Percentiles rank a stretch among this genome's conserved stretches.
These are phyloP conservation scores for Brachypalpus laphriformis DNA, from an alignment of 2,888 invertebrate genomes.

Conservation along the genomic window DNA sequence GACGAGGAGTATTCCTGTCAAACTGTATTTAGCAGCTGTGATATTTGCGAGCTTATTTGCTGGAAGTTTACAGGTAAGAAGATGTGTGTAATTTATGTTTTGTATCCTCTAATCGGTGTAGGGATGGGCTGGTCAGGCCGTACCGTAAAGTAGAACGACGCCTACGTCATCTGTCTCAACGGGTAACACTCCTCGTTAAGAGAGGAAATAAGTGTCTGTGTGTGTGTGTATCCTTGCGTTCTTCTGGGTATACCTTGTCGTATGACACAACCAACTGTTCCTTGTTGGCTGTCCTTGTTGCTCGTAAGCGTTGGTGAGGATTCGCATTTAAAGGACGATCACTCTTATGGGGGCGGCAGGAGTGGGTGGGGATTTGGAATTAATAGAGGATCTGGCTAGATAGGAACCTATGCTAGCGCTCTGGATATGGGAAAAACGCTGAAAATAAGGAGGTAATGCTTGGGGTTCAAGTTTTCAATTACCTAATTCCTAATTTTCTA, in stretches of 20 bases:
- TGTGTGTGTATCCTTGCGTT: constrained; percentile 18
- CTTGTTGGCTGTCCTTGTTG: constrained; percentile 7
- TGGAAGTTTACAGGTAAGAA: constrained; percentile 76
- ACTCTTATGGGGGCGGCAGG: background rate
- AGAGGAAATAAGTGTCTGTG: constrained; percentile 10
- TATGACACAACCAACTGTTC: constrained; percentile 55
- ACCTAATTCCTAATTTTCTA: too few species aligned
- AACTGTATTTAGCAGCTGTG: constrained; percentile 75
- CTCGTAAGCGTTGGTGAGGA: background rate
- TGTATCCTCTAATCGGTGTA: constrained; percentile 82
- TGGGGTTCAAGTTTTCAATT: too few species aligned
- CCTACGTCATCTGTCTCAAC: constrained; percentile 61
- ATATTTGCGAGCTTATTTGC: constrained; percentile 76
- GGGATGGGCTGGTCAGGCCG: constrained; percentile 89
- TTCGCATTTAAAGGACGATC: background rate
- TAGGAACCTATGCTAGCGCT: too few species aligned
- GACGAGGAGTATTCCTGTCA: constrained; percentile 40
- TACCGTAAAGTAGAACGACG: constrained; percentile 79
- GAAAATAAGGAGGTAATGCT: too few species aligned
- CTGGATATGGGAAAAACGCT: too few species aligned
- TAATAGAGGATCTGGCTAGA: too few species aligned
- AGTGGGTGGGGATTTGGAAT: background rate
- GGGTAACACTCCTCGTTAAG: constrained; percentile 42
- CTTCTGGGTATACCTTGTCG: constrained; percentile 32
- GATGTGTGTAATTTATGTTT: background rate